A percentile compares a stretch with the other conserved stretches of the same genome.
phyloP scores from a whole-genome alignment of 2,113 vertebrate species.

The Romanogobio albipinnatus region DNA sequence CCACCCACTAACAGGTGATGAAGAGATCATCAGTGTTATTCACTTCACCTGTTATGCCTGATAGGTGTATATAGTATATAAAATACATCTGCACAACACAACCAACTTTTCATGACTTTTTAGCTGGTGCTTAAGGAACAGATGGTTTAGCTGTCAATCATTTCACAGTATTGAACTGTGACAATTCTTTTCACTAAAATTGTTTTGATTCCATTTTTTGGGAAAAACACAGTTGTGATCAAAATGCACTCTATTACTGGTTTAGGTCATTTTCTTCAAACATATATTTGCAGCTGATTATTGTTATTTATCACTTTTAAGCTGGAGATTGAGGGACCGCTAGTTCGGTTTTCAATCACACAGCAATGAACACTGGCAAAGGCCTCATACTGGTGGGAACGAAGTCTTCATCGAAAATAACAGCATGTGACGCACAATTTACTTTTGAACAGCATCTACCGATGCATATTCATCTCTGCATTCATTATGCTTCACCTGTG shows the following conservation, averaged over 20 bases:
- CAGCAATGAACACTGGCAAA: constrained; percentile 1
- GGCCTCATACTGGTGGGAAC: constrained; percentile 32
- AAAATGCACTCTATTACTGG: too few relatives aligned
- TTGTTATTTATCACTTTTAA: not conserved
- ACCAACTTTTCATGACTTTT: not conserved
- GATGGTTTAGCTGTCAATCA: too few relatives aligned
- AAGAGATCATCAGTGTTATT: too few relatives aligned
- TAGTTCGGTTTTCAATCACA: constrained; percentile 6
- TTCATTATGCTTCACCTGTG: constrained; percentile 37
- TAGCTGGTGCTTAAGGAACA: not conserved
- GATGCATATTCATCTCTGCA: constrained; percentile 27
- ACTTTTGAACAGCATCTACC: constrained; percentile 3
- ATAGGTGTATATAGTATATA: too few relatives aligned
- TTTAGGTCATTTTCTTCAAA: too few relatives aligned
- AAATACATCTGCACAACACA: not conserved
- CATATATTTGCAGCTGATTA: not conserved
- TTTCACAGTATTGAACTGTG: not conserved
- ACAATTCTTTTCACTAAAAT: not conserved
- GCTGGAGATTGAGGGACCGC: not conserved
- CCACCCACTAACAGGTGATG: too few relatives aligned
- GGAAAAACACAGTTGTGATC: too few relatives aligned
- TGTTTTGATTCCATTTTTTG: not conserved
- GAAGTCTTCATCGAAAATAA: not conserved
- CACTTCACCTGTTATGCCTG: too few relatives aligned
- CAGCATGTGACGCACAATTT: constrained; percentile 5